Percentiles rank a stretch among this genome's conserved stretches.
Evolutionary conservation across 2,888 invertebrate species (phyloP).

Genomic region (Eumacrocentrus americanus): DNA sequence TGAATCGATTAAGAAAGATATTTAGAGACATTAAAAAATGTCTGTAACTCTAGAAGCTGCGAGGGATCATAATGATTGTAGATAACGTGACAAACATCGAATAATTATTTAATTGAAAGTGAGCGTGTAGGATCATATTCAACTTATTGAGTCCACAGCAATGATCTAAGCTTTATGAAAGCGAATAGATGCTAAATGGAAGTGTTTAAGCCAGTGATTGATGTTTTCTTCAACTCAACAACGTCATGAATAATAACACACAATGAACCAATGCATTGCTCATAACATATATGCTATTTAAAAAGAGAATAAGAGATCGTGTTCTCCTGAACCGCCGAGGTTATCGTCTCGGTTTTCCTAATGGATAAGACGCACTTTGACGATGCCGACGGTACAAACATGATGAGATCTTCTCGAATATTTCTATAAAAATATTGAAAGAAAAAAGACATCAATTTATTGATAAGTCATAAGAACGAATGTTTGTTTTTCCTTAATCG

Average conservation of each 20-base stretch:
- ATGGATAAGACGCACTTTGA: conserved; percentile 4
- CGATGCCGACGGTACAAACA: background rate
- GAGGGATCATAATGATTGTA: too few species aligned
- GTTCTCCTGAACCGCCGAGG: background rate
- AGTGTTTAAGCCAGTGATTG: too few species aligned
- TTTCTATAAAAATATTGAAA: background rate
- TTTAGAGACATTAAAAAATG: background rate
- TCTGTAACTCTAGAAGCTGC: background rate
- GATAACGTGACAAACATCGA: background rate
- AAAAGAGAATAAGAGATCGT: background rate
- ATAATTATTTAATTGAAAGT: conserved; percentile 8
- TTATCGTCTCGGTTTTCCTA: background rate
- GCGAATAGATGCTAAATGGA: background rate
- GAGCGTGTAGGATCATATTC: background rate
- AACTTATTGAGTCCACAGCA: background rate
- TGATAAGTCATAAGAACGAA: too few species aligned
- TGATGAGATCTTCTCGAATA: background rate
- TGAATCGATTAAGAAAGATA: background rate
- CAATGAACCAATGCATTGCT: too few species aligned
- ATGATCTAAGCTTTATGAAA: conserved; percentile 4
- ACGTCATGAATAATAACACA: too few species aligned
- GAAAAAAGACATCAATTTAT: conserved; percentile 8
- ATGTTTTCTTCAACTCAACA: too few species aligned
- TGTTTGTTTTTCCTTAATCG: too few species aligned
- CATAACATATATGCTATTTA: too few species aligned